Evolutionary conservation across 2,797 vertebrate genomes (phyloP).

Genomic region (Phaenicophaeus curvirostris): DNA sequence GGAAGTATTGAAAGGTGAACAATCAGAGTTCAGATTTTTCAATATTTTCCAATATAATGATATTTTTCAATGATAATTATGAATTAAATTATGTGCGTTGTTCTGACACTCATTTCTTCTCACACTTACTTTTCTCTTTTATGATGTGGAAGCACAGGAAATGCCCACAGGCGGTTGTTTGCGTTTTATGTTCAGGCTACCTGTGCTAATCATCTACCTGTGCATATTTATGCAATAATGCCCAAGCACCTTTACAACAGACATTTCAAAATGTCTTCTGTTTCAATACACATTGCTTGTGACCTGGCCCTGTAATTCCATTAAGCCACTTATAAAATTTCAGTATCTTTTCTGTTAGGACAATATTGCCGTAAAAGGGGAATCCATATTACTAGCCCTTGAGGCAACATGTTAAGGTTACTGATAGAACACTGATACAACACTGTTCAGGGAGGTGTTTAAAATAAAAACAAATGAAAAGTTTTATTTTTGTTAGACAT

Average conservation of each 20-base stretch:
- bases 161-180: background rate
- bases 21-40: background rate
- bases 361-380: background rate
- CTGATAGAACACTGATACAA: background rate
- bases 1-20: background rate
- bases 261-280: background rate
- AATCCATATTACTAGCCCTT: background rate
- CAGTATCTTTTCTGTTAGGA: background rate
- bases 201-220: background rate
- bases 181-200: background rate
- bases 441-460: background rate
- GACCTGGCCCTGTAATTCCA: background rate
- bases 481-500: background rate
- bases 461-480: background rate
- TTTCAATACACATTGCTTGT: background rate
- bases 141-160: background rate
- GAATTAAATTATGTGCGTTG: background rate
- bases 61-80: background rate
- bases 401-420: background rate
- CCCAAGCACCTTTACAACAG: background rate
- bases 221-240: background rate
- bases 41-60: background rate
- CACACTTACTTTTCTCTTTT: background rate
- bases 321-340: background rate
- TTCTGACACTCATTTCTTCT: background rate